A percentile compares a stretch with the other conserved stretches of the same genome.
These are phyloP conservation scores for Hycleus phaleratus DNA, from an alignment of 1,140 invertebrate species.

Conservation along the genomic window DNA sequence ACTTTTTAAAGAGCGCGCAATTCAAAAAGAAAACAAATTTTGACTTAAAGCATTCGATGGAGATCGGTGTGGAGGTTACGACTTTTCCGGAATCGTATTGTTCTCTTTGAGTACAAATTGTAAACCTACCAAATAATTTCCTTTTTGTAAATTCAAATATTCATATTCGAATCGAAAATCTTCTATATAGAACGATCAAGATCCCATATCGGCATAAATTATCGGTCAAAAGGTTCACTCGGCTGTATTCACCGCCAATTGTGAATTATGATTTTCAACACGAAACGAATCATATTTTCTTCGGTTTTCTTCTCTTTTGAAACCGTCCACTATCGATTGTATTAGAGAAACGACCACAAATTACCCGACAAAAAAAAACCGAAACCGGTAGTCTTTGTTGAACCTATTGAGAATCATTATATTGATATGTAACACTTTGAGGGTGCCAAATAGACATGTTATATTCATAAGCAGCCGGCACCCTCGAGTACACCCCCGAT, in stretches of 20 bases:
- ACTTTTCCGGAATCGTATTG: too few relatives aligned
- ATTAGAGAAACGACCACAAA: conserved; percentile 22
- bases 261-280: conserved; percentile 37
- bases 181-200: neutral
- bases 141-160: conserved; percentile 3
- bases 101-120: too few relatives aligned
- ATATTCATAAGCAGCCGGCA: conserved; percentile 38
- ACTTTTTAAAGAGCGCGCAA: too few relatives aligned
- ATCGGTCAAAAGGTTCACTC: conserved; percentile 37
- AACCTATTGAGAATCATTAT: conserved; percentile 36
- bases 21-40: too few relatives aligned
- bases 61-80: too few relatives aligned
- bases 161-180: neutral
- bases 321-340: conserved; percentile 15
- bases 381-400: conserved; percentile 22
- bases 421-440: conserved; percentile 43
- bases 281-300: conserved; percentile 40
- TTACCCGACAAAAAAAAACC: conserved; percentile 13
- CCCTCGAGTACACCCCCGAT: neutral
- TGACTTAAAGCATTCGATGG: too few relatives aligned
- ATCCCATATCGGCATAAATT: conserved; percentile 33
- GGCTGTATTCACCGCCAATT: conserved; percentile 32
- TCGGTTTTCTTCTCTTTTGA: conserved; percentile 18
- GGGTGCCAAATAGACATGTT: conserved; percentile 41
- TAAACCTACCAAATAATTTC: neutral